Base-by-base conservation (phyloP, 2,113 vertebrate genomes). In the Eulemur macaco region DNA sequence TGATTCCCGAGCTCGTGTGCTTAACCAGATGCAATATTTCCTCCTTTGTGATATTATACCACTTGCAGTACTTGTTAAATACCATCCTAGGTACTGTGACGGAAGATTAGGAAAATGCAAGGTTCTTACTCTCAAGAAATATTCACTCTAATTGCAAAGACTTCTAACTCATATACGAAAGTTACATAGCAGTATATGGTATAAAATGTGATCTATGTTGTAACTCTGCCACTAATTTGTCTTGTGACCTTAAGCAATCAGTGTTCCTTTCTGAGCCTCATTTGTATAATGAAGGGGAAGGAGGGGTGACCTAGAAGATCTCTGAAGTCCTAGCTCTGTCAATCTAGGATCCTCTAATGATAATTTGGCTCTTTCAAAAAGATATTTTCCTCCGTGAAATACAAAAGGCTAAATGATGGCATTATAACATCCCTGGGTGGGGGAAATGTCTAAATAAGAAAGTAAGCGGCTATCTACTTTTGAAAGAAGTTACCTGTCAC, bases 401-500 rank as follows among this genome's bases (percentile, higher is more conserved):
- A 63, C 39, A 60, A 83, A 95, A 64, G 83, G 27, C 42, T 76
- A 18, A 91, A 84, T 93, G 81, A 96, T 21, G 34, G 8, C 34
- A 91, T 73, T 20, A 68, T 14, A 54, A 56, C 17, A 68, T 29
- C 18, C 63, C 27, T n/a, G 6, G 21, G 54, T 56, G 34, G 27
- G 42, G 27, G 6, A 95, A 90, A 81, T 14, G 31, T 85, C 87
- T 85, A 76, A 31, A 87, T 29, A 81, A 96, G 71, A 94, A 94
- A 94, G 66, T 12, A 11, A 95, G 60, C 21, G 42, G 23, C 37
- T 63, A n/a, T 45, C 15, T 34, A 23, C 63, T 85, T 77, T 37
- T 54, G 21, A 83, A 74, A 60, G 45, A 84, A 94, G 39, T 97
- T 97, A 99, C 99, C 99, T 60, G 99, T 99, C 82, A 99, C 87